Conservation (phyloP, 2,113 vertebrate species). For the Hyperopisus bebe region DNA sequence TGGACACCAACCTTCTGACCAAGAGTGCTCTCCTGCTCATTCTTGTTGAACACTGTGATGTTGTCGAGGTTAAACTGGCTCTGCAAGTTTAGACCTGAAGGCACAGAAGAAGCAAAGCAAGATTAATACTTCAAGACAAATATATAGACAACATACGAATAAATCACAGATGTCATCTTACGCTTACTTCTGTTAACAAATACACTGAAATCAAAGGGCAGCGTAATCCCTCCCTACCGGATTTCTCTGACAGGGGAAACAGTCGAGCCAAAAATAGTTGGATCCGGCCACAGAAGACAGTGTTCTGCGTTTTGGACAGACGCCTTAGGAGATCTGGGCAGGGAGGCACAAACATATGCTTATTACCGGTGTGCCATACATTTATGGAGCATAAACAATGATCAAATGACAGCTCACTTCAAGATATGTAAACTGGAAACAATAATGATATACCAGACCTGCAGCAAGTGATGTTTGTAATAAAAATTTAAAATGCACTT, state of each 20-base stretch:
- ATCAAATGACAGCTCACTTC: background rate
- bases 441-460: background rate
- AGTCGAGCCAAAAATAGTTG: conserved; percentile 93
- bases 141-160: background rate
- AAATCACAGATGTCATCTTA: background rate
- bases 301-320: conserved; percentile 96
- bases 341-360: background rate
- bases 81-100: conserved; percentile 88
- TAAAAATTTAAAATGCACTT: background rate
- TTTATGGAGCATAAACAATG: background rate
- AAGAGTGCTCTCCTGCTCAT: conserved; percentile 91
- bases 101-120: conserved; percentile 32
- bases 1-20: conserved; percentile 77
- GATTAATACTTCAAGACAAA: background rate
- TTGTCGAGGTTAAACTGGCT: conserved; percentile 98
- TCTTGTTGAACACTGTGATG: conserved; percentile 94
- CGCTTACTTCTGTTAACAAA: background rate
- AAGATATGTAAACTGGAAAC: background rate
- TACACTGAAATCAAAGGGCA: background rate
- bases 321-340: conserved; percentile 83
- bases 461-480: background rate
- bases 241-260: conserved; percentile 95
- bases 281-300: conserved; percentile 95
- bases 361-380: background rate
- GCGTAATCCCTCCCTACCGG: conserved; percentile 61